Evolutionary conservation across 1,140 invertebrate genomes (phyloP), one percentile per base, ranked within the genome.

Genomic region (Scylla paramamosain): DNA sequence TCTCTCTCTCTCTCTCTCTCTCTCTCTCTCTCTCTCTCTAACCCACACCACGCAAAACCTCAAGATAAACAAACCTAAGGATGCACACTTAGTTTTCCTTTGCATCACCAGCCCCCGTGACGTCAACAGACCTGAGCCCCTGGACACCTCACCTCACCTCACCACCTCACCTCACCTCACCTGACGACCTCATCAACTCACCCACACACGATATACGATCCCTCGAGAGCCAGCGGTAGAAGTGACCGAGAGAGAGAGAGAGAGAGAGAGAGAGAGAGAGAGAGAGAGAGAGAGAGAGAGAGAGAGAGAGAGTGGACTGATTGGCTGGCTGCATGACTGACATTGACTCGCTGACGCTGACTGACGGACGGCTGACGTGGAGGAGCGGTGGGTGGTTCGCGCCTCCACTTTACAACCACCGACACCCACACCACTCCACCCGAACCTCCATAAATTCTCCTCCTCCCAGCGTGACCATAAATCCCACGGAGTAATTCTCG

Each of bases 391-490:
- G 20, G 67, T 59, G 52, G 12, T 59, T 59, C 52, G 16, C 67
- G n/a, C 67, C 67, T 20, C 67, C 67, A 77, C 67, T 77, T 77
- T 77, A 77, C 67, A 25, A n/a, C 67, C 67, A n/a, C 20, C 67
- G 25, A 77, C 20, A 77, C 16, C 2, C 10, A 12, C 52, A 59
- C 52, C 52, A 39, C 39, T 39, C 10, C 67, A n/a, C 67, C 67
- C 67, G n/a, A n/a, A 77, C 20, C 20, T n/a, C 67, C 67, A 77
- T 77, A 77, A 77, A 77, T 77, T 77, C 25, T 77, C 67, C 67
- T 77, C n/a, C 67, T 77, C 67, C 67, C 67, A n/a, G 7, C 67
- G n/a, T 77, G 67, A n/a, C 67, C 67, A 77, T 77, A 77, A 77
- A 77, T 77, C n/a, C 67, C 20, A 7, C 4, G 67, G 67, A 77